Conservation (phyloP, 2,113 vertebrate genomes). For the Scomber japonicus region DNA sequence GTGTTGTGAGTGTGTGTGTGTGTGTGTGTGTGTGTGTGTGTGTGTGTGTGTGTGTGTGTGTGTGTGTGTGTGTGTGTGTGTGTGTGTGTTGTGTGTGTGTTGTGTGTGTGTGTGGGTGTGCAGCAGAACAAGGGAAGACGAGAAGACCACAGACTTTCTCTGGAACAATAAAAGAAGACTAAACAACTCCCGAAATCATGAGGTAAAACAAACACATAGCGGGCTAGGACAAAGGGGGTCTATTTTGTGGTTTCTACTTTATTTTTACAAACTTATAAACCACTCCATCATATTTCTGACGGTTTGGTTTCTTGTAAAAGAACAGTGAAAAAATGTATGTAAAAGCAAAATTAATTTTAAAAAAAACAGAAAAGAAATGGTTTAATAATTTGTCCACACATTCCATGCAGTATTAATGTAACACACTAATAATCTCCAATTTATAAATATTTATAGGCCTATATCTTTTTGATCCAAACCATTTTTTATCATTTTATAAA, state of each 20-base stretch:
- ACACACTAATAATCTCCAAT: no score
- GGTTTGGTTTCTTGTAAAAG: neutral
- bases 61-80: no score
- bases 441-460: neutral
- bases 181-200: constrained; percentile 53
- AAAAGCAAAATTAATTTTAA: neutral
- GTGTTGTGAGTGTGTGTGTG: neutral
- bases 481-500: neutral
- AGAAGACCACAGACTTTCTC: constrained; percentile 54
- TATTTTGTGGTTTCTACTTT: constrained; percentile 25
- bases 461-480: no score
- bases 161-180: constrained; percentile 54
- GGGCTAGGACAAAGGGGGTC: neutral
- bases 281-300: neutral
- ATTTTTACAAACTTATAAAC: constrained; percentile 28
- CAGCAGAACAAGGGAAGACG: constrained; percentile 8
- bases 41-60: no score
- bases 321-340: neutral
- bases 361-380: neutral
- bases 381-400: neutral
- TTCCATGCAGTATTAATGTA: no score
- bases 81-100: no score
- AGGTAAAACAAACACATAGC: constrained; percentile 35
- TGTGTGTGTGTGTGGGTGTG: no score
- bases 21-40: no score